phyloP scores from a whole-genome alignment of 2,888 invertebrate genomes.

The Chrysopilus asiliformis region DNA sequence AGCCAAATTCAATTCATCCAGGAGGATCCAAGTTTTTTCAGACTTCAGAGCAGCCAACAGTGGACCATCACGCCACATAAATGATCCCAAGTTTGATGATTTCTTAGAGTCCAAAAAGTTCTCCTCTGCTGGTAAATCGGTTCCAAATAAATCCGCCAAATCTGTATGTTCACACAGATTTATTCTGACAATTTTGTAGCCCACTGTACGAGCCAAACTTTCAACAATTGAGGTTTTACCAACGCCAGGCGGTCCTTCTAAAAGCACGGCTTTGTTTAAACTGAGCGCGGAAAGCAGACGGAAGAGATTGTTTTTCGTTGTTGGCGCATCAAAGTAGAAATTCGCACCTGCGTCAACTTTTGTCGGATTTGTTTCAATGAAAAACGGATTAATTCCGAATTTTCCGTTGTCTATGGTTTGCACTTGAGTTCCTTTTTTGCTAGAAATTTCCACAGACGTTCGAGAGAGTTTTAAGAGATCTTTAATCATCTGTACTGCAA shows the following conservation, averaged over 20 bases:
- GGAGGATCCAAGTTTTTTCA: constrained; percentile 81
- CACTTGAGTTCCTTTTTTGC: not conserved
- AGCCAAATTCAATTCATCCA: constrained; percentile 96
- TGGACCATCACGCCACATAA: constrained; percentile 94
- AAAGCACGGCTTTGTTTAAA: constrained; percentile 77
- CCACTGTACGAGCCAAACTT: constrained; percentile 73
- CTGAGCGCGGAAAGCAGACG: constrained; percentile 80
- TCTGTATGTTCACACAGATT: constrained; percentile 99
- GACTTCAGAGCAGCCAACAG: constrained; percentile 82
- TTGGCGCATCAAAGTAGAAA: constrained; percentile 66
- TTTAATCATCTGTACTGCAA: constrained; percentile 43
- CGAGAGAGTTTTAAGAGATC: not conserved
- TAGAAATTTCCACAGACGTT: not conserved
- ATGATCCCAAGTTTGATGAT: constrained; percentile 47
- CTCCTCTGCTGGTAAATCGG: constrained; percentile 90
- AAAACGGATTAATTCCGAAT: constrained; percentile 72
- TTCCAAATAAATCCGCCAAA: constrained; percentile 93
- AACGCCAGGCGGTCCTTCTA: constrained; percentile 97
- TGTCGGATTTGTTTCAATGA: constrained; percentile 25
- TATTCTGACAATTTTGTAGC: constrained; percentile 75
- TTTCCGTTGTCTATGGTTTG: constrained; percentile 9
- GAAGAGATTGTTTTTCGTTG: constrained; percentile 67
- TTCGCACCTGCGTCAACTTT: constrained; percentile 18
- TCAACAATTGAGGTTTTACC: constrained; percentile 94
- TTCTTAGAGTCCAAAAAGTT: constrained; percentile 34